These are phyloP conservation scores for Drosophila lacicola DNA, from an alignment of 2,888 invertebrate genomes.

Conservation along the genomic window DNA sequence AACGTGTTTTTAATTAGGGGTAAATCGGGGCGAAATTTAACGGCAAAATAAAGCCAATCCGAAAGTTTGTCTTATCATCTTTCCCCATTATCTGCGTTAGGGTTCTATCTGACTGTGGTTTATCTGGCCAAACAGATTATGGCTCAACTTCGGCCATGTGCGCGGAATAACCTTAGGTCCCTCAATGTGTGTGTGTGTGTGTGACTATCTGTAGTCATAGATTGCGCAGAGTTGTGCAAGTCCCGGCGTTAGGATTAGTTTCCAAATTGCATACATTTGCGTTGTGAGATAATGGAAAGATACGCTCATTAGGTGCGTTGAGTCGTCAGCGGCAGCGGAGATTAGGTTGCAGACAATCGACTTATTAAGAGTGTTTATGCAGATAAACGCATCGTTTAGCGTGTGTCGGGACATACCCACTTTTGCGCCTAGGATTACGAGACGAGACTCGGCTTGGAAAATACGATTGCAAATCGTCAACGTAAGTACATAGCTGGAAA, in stretches of 20 bases:
- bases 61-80: background rate
- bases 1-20: constrained; percentile 63
- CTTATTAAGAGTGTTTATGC: constrained; percentile 81
- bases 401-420: constrained; percentile 83
- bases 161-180: constrained; percentile 43
- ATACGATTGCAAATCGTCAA: constrained; percentile 50
- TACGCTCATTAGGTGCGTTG: constrained; percentile 66
- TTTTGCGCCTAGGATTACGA: constrained; percentile 72
- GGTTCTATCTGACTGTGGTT: constrained; percentile 34
- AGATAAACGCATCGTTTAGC: constrained; percentile 84
- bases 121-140: constrained; percentile 69
- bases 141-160: constrained; percentile 54
- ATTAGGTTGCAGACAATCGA: constrained; percentile 76
- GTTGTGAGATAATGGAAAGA: constrained; percentile 60
- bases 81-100: constrained; percentile 1
- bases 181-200: constrained; percentile 3
- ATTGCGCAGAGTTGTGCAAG: constrained; percentile 67
- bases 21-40: constrained; percentile 2
- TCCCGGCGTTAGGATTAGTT: constrained; percentile 75
- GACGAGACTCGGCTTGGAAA: constrained; percentile 58
- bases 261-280: constrained; percentile 64
- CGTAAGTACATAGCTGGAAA: constrained; percentile 50
- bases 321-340: constrained; percentile 40
- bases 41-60: background rate
- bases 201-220: constrained; percentile 22